Evolutionary conservation across 2,888 invertebrate species (phyloP), one percentile per base, ranked within the genome.

Genomic region (Drosophila sordidapex): DNA sequence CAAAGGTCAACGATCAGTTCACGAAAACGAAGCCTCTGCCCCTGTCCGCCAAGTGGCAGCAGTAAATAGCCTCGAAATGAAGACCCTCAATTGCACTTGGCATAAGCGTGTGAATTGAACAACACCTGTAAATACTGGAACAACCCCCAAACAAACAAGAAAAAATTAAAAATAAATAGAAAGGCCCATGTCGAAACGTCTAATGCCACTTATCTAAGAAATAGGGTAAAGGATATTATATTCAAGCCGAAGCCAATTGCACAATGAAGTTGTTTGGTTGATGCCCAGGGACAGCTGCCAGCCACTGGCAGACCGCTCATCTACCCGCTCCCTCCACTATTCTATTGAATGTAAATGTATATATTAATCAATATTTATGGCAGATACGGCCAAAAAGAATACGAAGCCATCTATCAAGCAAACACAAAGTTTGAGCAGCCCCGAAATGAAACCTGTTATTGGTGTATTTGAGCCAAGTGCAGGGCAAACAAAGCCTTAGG

Each of bases 311-410:
- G 29, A 15, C 21, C 29, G 35, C 48, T 18, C 35, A 8, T 40
- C 3, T 13, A 18, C 54, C 25, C 25, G 27, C 18, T 25, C 21
- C 25, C 31, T 11, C n/a, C 21, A 10, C 27, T 25, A 49, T 69
- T 86, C 70, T 56, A 27, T 15, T 40, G 74, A 83, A 87, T 76
- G 82, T 79, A 69, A 85, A 63, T 73, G 76, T 87, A 87, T 87
- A 83, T 87, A 86, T 89, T 86, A 86, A 86, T 86, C 85, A 86
- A 86, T 86, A 89, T 89, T 86, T 86, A 89, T 86, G 88, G 80
- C 80, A 77, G 76, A 33, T 65, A 35, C 51, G 74, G 68, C 61
- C 72, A 72, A 82, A 79, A 56, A 67, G 52, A 64, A 67, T 15
- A 61, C 70, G 60, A 59, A 68, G 65, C 76, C 82, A 86, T 86